Base-by-base conservation (phyloP, 2,113 vertebrate genomes). In the Nothobranchius furzeri region DNA sequence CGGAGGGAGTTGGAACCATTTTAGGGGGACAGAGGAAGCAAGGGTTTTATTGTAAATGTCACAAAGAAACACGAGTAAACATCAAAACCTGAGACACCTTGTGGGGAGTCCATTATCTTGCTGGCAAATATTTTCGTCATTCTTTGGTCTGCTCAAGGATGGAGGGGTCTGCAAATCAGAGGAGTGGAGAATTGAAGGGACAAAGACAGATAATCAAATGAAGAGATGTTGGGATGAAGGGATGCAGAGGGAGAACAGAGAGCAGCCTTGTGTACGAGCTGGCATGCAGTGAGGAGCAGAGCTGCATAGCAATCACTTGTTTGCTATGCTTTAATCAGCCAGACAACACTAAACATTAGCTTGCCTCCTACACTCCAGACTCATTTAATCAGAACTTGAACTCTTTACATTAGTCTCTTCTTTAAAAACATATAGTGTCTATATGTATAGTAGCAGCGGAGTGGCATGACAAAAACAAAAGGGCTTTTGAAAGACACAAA, bases 231-330 rank as follows among this genome's bases (percentile, higher is more conserved):
- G 68, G 61, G 76, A 71, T 60, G 66, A 15, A 73, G 63, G 49
- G 78, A 69, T 49, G 49, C 7, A n/a, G 57, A 47, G 63, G 35
- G 64, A 43, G 80, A 82, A 89, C 86, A 89, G 78, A 87, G 86
- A 72, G 76, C 64, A 43, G 83, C 87, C 82, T 87, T 90, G 88
- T 90, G 84, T 79, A 67, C 47, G 76, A 86, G 80, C 68, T 77
- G 73, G 84, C 20, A 20, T 20, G 20, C 76, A 52, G 81, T 47
- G 78, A 65, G 80, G 79, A 86, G 85, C 83, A 65, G 82, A 68
- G 85, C 88, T 82, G 88, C 85, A 90, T 90, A 89, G 85, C 87
- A 90, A 90, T 87, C 81, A 83, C 76, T 83, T 64, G 82, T 79
- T 78, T 70, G 73, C 79, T 60, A 60, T 73, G 73, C 83, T 87